Evolutionary conservation across 2,797 vertebrate species (phyloP), one percentile per base, ranked within the genome.

Genomic region (Pseudomugil gertrudae): DNA sequence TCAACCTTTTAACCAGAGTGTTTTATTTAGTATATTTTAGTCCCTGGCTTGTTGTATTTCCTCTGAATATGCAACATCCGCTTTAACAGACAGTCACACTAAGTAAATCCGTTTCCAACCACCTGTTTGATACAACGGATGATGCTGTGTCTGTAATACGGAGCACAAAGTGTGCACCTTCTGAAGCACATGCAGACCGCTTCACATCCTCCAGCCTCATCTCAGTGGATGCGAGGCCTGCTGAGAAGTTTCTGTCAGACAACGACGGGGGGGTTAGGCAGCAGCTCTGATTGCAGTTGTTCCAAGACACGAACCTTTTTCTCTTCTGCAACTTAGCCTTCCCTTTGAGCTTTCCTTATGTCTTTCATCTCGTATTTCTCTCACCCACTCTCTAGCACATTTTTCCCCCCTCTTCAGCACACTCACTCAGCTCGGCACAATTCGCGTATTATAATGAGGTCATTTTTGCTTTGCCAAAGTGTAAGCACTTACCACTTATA

Each of bases 221-320:
- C 61, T 72, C 59, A 45, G 76, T 51, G 66, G 69, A 81, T 82
- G 67, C 64, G 56, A 72, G 76, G 83, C 73, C 78, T 63, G 84
- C 78, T 84, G 84, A 83, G 77, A 85, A 84, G 74, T 87, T 85
- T 86, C 76, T 82, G 68, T 84, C 79, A 80, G 77, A 74, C 74
- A 55, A 57, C 40, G 62, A 60, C 64, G 80, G 80, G 57, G 76
- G 78, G 48, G 58, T 83, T 81, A 89, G 88, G 89, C 84, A 84
- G 73, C 29, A 30, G 54, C 80, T 82, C 79, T 86, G 84, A 84
- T 86, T 88, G 87, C 88, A 87, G 88, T 87, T 82, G 84, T 86
- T 89, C 75, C 63, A 53, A 80, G 80, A 87, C 56, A 57, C 80
- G 79, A 73, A 66, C 76, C 76, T 80, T 84, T 82, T 82, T 66